Evolutionary conservation across 2,797 vertebrate genomes (phyloP).

Genomic region (Naso thynnoides): DNA sequence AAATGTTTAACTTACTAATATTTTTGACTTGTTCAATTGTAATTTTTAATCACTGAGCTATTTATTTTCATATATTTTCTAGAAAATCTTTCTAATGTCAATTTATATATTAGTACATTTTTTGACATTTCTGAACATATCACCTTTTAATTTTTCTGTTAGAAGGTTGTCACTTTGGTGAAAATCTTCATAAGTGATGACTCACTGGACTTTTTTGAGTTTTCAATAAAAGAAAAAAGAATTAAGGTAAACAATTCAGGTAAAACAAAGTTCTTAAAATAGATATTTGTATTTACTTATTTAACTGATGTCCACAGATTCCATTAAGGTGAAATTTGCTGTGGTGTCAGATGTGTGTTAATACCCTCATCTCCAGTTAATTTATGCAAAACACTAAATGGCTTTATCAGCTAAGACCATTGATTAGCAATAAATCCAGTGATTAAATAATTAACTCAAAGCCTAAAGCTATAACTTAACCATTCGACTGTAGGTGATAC

Average conservation of each 20-base stretch:
- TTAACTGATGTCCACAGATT: not conserved
- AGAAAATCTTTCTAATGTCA: not conserved
- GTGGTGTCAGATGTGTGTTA: not conserved
- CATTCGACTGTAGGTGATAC: slow-evolving; percentile 36
- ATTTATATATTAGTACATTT: no score
- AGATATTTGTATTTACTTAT: slow-evolving; percentile 10
- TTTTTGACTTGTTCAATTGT: not conserved
- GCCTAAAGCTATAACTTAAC: slow-evolving; percentile 55
- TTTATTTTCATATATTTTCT: not conserved
- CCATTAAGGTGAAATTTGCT: slow-evolving; percentile 9
- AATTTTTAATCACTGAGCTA: not conserved
- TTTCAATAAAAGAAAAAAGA: not conserved
- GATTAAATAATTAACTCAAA: slow-evolving; percentile 61
- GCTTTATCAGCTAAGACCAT: slow-evolving; percentile 49
- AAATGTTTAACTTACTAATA: not conserved
- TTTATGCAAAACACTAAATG: slow-evolving; percentile 38
- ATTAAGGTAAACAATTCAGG: not conserved
- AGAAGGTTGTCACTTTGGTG: not conserved
- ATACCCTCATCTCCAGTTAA: slow-evolving; percentile 40
- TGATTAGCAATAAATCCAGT: slow-evolving; percentile 58
- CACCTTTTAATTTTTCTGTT: no score
- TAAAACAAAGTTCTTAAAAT: not conserved
- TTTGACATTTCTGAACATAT: no score
- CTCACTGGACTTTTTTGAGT: not conserved
- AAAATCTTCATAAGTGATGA: not conserved